Evolutionary conservation across 2,888 invertebrate species (phyloP).

Genomic region (Pandemis cinnamomeana): DNA sequence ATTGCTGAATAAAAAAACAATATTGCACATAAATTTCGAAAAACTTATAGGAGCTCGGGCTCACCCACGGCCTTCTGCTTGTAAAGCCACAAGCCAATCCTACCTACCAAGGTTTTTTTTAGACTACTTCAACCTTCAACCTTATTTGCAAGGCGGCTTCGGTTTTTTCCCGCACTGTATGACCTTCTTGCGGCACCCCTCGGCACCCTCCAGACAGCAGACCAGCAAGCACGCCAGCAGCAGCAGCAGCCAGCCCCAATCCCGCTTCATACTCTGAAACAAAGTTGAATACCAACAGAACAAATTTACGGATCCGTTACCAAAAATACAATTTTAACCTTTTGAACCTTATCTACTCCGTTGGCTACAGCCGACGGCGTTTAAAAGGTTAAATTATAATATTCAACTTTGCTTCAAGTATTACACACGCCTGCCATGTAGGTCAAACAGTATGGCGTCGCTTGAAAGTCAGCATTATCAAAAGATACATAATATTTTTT

Average conservation of each 20-base stretch:
- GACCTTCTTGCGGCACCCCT: constrained; percentile 46
- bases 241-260: constrained; percentile 47
- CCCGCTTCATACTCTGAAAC: constrained; percentile 48
- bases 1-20: too few relatives aligned
- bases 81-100: too few relatives aligned
- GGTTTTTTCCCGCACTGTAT: constrained; percentile 52
- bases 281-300: constrained; percentile 39
- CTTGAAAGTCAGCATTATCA: too few relatives aligned
- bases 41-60: too few relatives aligned
- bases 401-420: constrained; percentile 29
- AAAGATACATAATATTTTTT: too few relatives aligned
- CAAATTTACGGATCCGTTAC: neutral
- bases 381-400: neutral
- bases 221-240: constrained; percentile 45
- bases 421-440: too few relatives aligned
- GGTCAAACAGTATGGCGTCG: too few relatives aligned
- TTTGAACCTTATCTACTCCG: too few relatives aligned
- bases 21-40: too few relatives aligned
- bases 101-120: neutral
- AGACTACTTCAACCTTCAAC: neutral
- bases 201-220: neutral
- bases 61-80: too few relatives aligned
- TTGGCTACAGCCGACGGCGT: too few relatives aligned
- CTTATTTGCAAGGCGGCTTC: constrained; percentile 56
- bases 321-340: too few relatives aligned